Evolutionary conservation across 2,797 vertebrate species (phyloP).

Genomic region (Tadarida brasiliensis): DNA sequence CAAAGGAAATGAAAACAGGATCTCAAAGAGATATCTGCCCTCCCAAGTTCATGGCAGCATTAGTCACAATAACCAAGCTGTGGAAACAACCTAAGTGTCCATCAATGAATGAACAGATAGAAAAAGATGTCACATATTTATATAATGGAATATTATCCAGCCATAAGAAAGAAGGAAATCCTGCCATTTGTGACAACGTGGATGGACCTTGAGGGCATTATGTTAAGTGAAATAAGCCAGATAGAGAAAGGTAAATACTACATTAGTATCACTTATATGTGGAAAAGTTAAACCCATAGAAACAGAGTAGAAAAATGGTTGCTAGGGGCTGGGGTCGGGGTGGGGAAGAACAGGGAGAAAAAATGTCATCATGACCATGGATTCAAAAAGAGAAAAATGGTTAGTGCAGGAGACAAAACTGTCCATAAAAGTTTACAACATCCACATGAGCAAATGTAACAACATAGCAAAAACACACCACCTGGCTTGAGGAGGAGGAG

Average conservation of each 20-base stretch:
- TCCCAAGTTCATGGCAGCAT: background rate
- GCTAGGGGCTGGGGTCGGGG: background rate
- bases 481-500: background rate
- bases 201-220: background rate
- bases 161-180: background rate
- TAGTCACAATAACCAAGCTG: background rate
- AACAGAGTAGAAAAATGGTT: background rate
- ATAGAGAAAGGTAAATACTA: background rate
- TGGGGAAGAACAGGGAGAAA: background rate
- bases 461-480: background rate
- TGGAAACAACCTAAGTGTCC: background rate
- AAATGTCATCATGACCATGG: background rate
- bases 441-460: background rate
- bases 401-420: background rate
- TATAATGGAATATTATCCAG: background rate
- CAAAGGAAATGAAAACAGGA: background rate
- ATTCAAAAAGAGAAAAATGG: background rate
- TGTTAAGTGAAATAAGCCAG: background rate
- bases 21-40: background rate
- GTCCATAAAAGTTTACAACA: background rate
- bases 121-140: background rate
- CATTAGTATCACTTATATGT: background rate
- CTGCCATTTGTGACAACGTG: background rate
- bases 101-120: background rate
- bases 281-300: background rate